Evolutionary conservation across 2,888 invertebrate genomes (phyloP), one percentile per base, ranked within the genome.

Genomic region (Lasioglossum leucozonium): DNA sequence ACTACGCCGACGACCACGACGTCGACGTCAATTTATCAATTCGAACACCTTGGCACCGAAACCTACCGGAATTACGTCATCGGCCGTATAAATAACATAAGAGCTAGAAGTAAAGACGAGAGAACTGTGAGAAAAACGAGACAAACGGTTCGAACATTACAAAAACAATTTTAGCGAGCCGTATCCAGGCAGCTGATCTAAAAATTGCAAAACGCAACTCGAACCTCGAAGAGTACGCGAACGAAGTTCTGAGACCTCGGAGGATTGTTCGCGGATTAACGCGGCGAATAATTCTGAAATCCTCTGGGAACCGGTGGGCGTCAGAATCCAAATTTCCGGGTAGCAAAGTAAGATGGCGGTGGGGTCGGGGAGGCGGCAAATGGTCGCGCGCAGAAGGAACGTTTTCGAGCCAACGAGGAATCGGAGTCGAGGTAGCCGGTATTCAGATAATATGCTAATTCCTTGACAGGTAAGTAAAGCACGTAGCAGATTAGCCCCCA

Each of bases 381-480:
- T 44, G 30, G 22, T 37, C 73, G 67, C 58, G 72, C 73, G 72
- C 34, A 81, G 76, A 77, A 75, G 55, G 69, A 87, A 78, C 55
- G 69, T 84, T 81, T 79, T 62, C 80, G 81, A n/a, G 84, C 84
- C 82, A 51, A 81, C 81, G 76, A 75, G 84, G 82, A 90, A 84
- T 84, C 86, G 82, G 85, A 82, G 88, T 85, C 82, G 86, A 62
- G 79, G 86, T 67, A 82, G 87, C 86, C 83, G 82, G 82, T 89
- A 87, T 83, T 85, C 86, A 87, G 89, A 90, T 92, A 89, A 92
- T 91, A 92, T 92, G 92, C 90, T 90, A 89, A 92, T 91, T 92
- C 84, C 86, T 87, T 85, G 90, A 90, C 90, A 88, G 88, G 88
- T 88, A 90, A 86, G 90, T 90, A 89, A 91, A 89, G 89, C 88